Evolutionary conservation across 2,888 invertebrate species (phyloP), one percentile per base, ranked within the genome.

Genomic region (Stenodema calcarata): DNA sequence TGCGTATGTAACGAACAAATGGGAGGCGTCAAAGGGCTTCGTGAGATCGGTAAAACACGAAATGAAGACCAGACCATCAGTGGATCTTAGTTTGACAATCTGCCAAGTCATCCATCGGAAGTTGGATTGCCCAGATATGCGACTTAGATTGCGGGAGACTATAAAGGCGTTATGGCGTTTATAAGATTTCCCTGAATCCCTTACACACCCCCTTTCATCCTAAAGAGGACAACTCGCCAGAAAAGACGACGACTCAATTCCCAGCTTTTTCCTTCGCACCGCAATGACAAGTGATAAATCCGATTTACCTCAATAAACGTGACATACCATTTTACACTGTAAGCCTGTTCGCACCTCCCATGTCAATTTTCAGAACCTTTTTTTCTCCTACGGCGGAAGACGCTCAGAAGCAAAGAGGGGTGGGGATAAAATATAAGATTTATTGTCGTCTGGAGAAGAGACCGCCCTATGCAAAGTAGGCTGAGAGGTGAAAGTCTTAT

Each of bases 231-330:
- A 23, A 62, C 62, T 6, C 27, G 23, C 23, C 23, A 62, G 62
- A 62, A 62, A 62, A 62, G 23, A 62, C 23, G 62, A 62, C 62
- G 27, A 1, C 9, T 62, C 18, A 9, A 9, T 62, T 62, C 23
- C 62, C 23, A 23, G 23, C 2, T 62, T 23, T 27, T 18, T 14
- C 62, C 18, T 23, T 18, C 62, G 12, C 23, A 62, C 78, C 18
- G 3, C 78, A 6, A 44, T 78, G 78, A 78, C 78, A 78, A 78
- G 78, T 78, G 78, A 78, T 78, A 78, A 78, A 78, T 44, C 78
- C 78, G 44, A 78, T 78, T 78, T 78, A 44, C 78, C 78, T 44
- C 78, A 78, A 78, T 78, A 78, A 78, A 62, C 62, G 62, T 23
- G 62, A 62, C 62, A 62, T 62, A 62, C 62, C 62, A 23, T 62